Percentiles rank a stretch among this genome's conserved stretches.
Conservation (phyloP, 2,888 invertebrate species). For the Cephus sareptanus region DNA sequence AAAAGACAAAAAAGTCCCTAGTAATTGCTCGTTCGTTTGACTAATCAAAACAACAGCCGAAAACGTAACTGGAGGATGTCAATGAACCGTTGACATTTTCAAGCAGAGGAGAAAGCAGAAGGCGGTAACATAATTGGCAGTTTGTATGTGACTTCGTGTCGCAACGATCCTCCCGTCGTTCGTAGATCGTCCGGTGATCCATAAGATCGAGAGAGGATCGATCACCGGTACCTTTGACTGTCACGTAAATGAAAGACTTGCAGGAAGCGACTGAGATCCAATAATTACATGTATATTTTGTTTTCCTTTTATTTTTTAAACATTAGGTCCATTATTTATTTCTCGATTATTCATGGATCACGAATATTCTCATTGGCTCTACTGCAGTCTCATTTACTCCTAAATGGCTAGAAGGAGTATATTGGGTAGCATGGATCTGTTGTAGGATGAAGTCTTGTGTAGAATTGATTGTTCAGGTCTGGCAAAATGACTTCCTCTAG, state of each 20-base stretch:
- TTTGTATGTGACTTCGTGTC: conserved; percentile 39
- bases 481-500: background rate
- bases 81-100: conserved; percentile 61
- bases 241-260: background rate
- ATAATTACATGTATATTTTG: background rate
- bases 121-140: conserved; percentile 56
- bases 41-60: conserved; percentile 9
- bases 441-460: too few species aligned
- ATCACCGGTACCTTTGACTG: background rate
- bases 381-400: background rate
- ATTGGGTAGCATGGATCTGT: too few species aligned
- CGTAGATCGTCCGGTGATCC: background rate
- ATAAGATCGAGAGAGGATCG: background rate
- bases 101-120: conserved; percentile 61
- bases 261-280: background rate
- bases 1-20: background rate
- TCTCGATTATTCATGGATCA: background rate
- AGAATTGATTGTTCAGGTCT: background rate
- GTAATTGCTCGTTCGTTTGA: background rate
- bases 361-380: background rate
- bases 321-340: background rate
- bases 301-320: background rate
- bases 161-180: conserved; percentile 26
- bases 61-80: conserved; percentile 35
- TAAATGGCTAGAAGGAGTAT: background rate